Evolutionary conservation across 2,888 invertebrate genomes (phyloP).

Genomic region (Mimachlamys varia): DNA sequence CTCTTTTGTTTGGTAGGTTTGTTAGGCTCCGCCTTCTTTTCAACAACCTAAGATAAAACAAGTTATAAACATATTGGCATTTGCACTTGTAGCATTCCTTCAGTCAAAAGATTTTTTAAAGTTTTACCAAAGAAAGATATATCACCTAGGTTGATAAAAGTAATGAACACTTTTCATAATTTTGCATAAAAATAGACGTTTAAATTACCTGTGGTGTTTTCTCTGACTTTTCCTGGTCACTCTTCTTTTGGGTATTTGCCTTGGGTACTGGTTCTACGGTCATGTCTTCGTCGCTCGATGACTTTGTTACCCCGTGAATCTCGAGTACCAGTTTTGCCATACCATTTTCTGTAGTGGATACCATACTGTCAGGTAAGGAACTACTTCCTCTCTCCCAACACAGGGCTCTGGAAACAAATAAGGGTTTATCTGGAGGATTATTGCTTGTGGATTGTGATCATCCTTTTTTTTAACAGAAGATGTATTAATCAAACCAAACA

Average conservation of each 20-base stretch:
- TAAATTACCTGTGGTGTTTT: constrained; percentile 60
- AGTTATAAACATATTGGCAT: too few relatives aligned
- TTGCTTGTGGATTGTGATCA: neutral
- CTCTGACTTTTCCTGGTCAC: constrained; percentile 56
- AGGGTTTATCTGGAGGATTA: neutral
- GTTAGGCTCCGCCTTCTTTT: constrained; percentile 50
- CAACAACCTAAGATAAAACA: neutral
- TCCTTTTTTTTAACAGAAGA: too few relatives aligned
- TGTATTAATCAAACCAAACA: too few relatives aligned
- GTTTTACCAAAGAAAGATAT: too few relatives aligned
- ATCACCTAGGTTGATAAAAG: too few relatives aligned
- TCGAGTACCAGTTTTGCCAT: constrained; percentile 63
- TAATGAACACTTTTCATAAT: too few relatives aligned
- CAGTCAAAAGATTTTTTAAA: too few relatives aligned
- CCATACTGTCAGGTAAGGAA: constrained; percentile 51
- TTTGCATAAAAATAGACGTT: neutral
- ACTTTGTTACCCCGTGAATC: constrained; percentile 36
- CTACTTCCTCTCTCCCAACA: constrained; percentile 59
- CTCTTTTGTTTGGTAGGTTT: constrained; percentile 60
- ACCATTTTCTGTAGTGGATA: constrained; percentile 57
- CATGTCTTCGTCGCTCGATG: constrained; percentile 42
- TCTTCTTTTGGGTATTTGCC: neutral
- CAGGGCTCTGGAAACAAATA: constrained; percentile 57
- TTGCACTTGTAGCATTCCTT: too few relatives aligned
- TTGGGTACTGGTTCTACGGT: constrained; percentile 9